phyloP scores from a whole-genome alignment of 2,888 invertebrate genomes.

The Palloptera scutellata region DNA sequence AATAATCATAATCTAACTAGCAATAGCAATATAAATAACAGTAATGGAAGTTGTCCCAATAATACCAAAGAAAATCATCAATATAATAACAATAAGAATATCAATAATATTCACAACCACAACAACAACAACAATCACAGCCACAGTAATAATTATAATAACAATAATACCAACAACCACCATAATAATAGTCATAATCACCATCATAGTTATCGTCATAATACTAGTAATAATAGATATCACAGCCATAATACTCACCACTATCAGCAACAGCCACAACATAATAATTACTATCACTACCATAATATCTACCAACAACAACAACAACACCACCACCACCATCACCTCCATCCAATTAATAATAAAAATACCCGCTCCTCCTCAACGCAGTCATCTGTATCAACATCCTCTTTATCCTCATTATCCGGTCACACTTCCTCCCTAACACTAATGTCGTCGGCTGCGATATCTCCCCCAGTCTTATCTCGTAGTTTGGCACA shows the following conservation, averaged over 20 bases:
- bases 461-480: no score
- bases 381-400: no score
- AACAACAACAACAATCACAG: slow-evolving; percentile 38
- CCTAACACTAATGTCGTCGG: no score
- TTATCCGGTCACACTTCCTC: no score
- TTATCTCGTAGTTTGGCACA: neutral
- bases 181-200: slow-evolving; percentile 29
- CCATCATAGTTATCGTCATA: slow-evolving; percentile 14
- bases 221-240: slow-evolving; percentile 25
- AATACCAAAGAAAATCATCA: slow-evolving; percentile 60
- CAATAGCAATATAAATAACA: slow-evolving; percentile 43
- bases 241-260: slow-evolving; percentile 23
- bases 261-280: slow-evolving; percentile 13
- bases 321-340: neutral
- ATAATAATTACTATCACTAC: slow-evolving; percentile 1
- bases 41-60: slow-evolving; percentile 62
- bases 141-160: slow-evolving; percentile 38
- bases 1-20: slow-evolving; percentile 51
- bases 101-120: slow-evolving; percentile 45
- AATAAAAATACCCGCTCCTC: neutral
- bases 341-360: neutral
- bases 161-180: slow-evolving; percentile 24
- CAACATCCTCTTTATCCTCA: no score
- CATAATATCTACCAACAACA: slow-evolving; percentile 4
- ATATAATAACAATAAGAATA: slow-evolving; percentile 41